A percentile compares a stretch with the other conserved stretches of the same genome.
These are phyloP conservation scores for Paralichthys olivaceus DNA, from an alignment of 2,113 vertebrate genomes.

Conservation along the genomic window DNA sequence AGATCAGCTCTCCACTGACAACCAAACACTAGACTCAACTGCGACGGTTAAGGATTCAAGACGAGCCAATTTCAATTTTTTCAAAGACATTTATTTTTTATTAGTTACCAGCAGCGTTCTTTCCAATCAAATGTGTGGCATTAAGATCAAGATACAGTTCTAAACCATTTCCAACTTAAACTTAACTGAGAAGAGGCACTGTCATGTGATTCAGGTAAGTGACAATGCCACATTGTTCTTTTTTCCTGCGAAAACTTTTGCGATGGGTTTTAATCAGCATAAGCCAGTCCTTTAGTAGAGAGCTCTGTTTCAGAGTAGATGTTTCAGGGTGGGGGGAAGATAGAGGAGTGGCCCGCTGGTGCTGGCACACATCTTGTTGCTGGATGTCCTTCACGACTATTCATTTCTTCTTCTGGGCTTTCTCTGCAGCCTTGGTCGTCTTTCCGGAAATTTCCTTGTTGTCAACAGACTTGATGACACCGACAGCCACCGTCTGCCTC, in stretches of 20 bases:
- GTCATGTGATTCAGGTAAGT: slow-evolving; percentile 66
- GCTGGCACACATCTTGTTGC: slow-evolving; percentile 57
- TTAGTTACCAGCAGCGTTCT: slow-evolving; percentile 85
- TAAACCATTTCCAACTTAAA: slow-evolving; percentile 82
- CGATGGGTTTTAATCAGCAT: slow-evolving; percentile 89
- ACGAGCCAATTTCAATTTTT: slow-evolving; percentile 68
- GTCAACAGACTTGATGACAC: slow-evolving; percentile 84
- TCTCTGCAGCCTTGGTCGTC: slow-evolving; percentile 85
- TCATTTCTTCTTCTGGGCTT: slow-evolving; percentile 83
- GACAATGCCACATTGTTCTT: slow-evolving; percentile 78
- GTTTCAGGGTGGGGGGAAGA: slow-evolving; percentile 65
- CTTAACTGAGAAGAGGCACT: slow-evolving; percentile 81
- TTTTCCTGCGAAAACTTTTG: slow-evolving; percentile 89
- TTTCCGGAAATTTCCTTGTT: slow-evolving; percentile 78
- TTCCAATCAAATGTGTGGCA: slow-evolving; percentile 82
- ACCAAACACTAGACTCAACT: slow-evolving; percentile 18
- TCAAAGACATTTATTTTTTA: slow-evolving; percentile 81
- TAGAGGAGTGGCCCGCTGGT: slow-evolving; percentile 60
- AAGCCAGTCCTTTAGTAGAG: slow-evolving; percentile 88
- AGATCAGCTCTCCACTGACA: not conserved
- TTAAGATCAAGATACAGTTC: slow-evolving; percentile 77
- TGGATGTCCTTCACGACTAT: slow-evolving; percentile 67
- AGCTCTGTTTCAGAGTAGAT: slow-evolving; percentile 78
- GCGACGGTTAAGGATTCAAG: slow-evolving; percentile 45
- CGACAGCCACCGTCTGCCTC: slow-evolving; percentile 87